Base-by-base conservation (phyloP, 1,140 invertebrate genomes). In the Portunus trituberculatus region DNA sequence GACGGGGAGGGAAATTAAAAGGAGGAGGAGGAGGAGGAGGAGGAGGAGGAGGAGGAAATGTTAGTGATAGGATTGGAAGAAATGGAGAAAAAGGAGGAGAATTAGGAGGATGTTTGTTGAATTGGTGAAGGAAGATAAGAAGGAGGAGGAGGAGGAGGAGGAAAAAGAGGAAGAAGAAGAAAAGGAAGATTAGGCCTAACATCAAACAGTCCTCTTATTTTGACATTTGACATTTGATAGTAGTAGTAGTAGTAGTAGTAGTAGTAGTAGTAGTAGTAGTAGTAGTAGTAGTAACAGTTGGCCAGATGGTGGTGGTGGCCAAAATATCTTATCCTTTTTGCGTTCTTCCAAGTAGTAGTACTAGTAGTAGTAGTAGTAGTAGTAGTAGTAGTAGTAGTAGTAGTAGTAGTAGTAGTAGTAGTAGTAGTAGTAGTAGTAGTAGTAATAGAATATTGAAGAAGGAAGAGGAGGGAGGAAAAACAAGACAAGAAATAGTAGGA, bases 211-310 rank as follows among this genome's bases (percentile, higher is more conserved):
- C n/a, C n/a, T n/a, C n/a, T n/a, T n/a, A n/a, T n/a, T n/a, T n/a
- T n/a, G n/a, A n/a, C n/a, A n/a, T n/a, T n/a, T n/a, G n/a, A n/a
- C n/a, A n/a, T n/a, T n/a, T 76, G 20, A 20, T 76, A 20, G 59
- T 76, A 20, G 1, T 76, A n/a, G 67, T 76, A 76, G 67, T 76
- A 76, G 67, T 76, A 76, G 67, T 76, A 76, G 67, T 76, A 76
- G 67, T 76, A 76, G 67, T 76, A 76, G 25, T 76, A 76, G 67
- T 76, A 76, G 67, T 76, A 76, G 67, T 76, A 76, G 67, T 76
- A 76, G 67, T 76, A 76, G 67, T 76, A 76, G 67, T 76, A 76
- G 67, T n/a, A 76, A 25, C 12, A 59, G 52, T 59, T 14, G 2
- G 10, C 10, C 12, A 14, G 16, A 10, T 59, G 16, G 52, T 59